Conservation (phyloP, 2,113 vertebrate species). For the Cephalophus harveyi region DNA sequence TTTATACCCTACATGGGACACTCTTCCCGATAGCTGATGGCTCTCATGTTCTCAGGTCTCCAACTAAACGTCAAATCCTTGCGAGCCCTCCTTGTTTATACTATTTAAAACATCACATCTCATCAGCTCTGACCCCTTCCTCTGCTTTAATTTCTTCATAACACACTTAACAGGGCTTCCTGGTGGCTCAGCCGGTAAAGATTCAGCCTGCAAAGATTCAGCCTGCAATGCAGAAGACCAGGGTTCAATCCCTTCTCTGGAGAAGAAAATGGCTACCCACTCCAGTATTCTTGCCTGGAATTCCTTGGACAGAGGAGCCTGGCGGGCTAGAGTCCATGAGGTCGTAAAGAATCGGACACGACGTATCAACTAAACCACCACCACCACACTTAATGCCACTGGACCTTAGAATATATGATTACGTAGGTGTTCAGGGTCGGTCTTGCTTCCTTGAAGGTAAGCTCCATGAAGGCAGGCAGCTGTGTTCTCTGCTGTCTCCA, state of each 20-base stretch:
- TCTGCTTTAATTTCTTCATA: not conserved
- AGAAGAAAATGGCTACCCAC: not conserved
- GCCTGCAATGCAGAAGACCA: not conserved
- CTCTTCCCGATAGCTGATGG: not conserved
- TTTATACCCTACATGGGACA: not conserved
- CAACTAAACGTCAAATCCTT: not conserved
- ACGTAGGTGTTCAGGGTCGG: rapidly evolving
- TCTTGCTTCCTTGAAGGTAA: not conserved
- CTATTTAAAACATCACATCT: not conserved
- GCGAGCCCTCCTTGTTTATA: not conserved
- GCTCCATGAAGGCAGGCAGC: not conserved
- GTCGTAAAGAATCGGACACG: not conserved
- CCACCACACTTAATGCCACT: not conserved
- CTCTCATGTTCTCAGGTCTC: not conserved
- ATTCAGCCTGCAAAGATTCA: not conserved
- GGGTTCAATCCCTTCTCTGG: not conserved
- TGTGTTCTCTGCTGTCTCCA: not conserved
- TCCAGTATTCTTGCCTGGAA: not conserved
- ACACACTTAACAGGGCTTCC: not conserved
- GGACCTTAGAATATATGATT: rapidly evolving
- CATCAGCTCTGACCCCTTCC: not conserved
- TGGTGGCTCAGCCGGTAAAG: not conserved
- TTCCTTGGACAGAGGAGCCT: not conserved
- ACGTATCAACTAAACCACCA: not conserved
- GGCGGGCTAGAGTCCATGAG: not conserved